These are phyloP conservation scores for Tuberolachnus salignus DNA, from an alignment of 2,888 invertebrate genomes.

Conservation along the genomic window DNA sequence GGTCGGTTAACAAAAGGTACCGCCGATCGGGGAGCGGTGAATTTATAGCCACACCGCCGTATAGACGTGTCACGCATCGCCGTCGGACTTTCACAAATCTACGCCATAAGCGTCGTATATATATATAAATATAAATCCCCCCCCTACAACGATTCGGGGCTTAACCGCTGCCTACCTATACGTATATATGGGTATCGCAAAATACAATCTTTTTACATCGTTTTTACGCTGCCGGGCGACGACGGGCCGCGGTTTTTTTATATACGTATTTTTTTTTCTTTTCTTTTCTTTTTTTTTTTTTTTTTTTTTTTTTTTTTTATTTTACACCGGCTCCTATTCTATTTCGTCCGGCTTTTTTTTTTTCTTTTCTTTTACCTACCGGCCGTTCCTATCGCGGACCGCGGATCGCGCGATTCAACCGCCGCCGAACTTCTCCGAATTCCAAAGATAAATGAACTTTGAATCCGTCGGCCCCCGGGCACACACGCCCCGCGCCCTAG, in stretches of 20 bases:
- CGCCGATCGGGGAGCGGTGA: neutral
- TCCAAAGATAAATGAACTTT: conserved; percentile 54
- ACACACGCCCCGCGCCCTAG: neutral
- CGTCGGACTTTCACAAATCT: conserved; percentile 39
- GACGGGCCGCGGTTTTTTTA: neutral
- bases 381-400: neutral
- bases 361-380: too few relatives aligned
- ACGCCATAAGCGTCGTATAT: conserved; percentile 8
- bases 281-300: conserved; percentile 4
- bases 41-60: conserved; percentile 24
- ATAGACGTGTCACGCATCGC: conserved; percentile 38
- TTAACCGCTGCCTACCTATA: neutral
- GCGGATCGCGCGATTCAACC: neutral
- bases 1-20: neutral
- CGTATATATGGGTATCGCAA: neutral
- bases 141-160: neutral
- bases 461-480: neutral
- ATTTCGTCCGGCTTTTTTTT: neutral
- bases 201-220: conserved; percentile 42
- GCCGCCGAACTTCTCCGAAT: conserved; percentile 15
- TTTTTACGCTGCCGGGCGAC: neutral
- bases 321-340: neutral
- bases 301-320: neutral
- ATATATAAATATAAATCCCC: conserved; percentile 31
- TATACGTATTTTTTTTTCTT: neutral